Conservation (phyloP, 2,888 invertebrate species). For the Biston stratarius region DNA sequence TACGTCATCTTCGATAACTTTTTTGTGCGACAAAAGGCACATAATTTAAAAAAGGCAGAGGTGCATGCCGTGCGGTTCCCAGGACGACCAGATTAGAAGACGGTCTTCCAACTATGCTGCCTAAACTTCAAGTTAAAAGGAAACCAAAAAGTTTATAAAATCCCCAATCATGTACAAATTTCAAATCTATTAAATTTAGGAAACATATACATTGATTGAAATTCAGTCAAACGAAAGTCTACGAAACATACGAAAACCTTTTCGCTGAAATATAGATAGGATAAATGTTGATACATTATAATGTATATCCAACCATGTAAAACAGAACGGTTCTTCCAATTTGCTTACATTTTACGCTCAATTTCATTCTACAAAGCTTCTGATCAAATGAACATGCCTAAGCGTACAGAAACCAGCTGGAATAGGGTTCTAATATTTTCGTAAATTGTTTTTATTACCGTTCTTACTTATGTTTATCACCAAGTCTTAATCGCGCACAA, state of each 20-base stretch:
- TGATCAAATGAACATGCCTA: conserved; percentile 4
- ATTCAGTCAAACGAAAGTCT: not conserved
- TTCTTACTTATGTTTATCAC: too few species aligned
- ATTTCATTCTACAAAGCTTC: conserved; percentile 14
- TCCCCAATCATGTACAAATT: too few species aligned
- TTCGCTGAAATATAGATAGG: not conserved
- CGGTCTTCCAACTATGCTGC: too few species aligned
- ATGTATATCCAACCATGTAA: conserved; percentile 15
- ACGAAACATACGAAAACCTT: not conserved
- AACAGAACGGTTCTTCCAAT: conserved; percentile 14
- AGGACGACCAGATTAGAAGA: too few species aligned
- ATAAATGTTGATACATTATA: not conserved
- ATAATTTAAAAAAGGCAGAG: too few species aligned
- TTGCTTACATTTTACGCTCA: conserved; percentile 19
- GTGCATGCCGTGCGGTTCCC: too few species aligned
- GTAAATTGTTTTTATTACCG: not conserved
- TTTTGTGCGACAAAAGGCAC: too few species aligned
- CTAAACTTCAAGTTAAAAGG: too few species aligned
- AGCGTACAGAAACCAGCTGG: not conserved
- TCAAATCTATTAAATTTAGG: too few species aligned
- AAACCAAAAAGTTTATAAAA: too few species aligned
- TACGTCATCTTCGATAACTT: too few species aligned
- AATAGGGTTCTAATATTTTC: not conserved
- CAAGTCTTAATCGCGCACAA: too few species aligned
- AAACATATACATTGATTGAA: not conserved